Conservation (phyloP, 2,888 invertebrate genomes). For the Pyrrhosoma nymphula region DNA sequence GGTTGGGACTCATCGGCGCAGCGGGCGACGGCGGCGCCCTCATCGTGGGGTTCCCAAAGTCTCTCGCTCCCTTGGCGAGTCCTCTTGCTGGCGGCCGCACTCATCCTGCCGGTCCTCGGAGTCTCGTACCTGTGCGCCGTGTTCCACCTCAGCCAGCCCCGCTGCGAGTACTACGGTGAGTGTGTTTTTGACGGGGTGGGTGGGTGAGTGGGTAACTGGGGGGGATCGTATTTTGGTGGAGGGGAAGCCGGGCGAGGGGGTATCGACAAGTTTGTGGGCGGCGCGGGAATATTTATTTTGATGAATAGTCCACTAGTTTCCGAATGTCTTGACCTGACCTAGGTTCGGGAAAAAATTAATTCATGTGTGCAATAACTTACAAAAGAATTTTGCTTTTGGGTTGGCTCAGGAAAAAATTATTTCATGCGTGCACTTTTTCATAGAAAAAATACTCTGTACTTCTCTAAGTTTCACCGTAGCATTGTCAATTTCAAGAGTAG, state of each 20-base stretch:
- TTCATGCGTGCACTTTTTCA: no score
- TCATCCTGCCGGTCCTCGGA: background rate
- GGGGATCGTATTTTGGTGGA: background rate
- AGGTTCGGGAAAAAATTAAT: no score
- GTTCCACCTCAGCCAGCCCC: conserved; percentile 21
- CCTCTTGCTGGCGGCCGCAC: background rate
- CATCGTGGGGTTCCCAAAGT: background rate
- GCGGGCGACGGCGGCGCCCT: background rate
- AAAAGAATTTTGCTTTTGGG: no score
- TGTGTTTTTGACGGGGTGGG: background rate
- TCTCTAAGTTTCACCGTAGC: no score
- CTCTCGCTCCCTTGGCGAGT: background rate
- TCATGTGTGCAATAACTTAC: no score
- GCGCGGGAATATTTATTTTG: background rate
- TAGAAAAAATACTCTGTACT: no score
- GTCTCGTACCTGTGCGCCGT: conserved; percentile 11
- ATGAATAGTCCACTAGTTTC: background rate
- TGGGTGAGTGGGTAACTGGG: background rate
- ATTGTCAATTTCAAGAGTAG: no score
- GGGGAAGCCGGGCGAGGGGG: background rate
- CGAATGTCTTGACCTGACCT: no score
- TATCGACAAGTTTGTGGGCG: background rate
- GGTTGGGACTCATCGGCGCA: background rate
- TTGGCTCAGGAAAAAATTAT: no score
- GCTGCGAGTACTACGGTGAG: conserved; percentile 39